Evolutionary conservation across 2,888 invertebrate genomes (phyloP).

Genomic region (Melinopterus prodromus): DNA sequence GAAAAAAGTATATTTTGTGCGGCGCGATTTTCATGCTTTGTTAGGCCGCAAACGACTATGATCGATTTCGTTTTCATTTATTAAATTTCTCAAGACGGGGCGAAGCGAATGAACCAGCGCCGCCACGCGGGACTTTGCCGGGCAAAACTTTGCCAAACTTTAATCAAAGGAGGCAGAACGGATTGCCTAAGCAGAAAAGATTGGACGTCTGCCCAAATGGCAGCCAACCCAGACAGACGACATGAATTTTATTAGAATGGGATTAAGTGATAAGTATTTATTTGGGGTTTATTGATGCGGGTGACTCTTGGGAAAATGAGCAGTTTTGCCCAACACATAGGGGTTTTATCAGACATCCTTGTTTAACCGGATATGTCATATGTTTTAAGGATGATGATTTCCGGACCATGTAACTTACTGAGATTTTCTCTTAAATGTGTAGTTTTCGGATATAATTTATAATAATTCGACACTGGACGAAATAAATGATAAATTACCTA

Average conservation of each 20-base stretch:
- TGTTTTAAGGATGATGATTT: no score
- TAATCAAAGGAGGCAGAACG: not conserved
- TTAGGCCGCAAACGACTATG: not conserved
- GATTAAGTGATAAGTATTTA: not conserved
- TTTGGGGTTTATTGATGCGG: not conserved
- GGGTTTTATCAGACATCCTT: no score
- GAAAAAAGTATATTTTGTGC: not conserved
- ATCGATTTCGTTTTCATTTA: constrained; percentile 4
- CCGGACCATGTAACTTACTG: no score
- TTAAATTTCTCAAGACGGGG: not conserved
- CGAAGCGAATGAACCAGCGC: not conserved
- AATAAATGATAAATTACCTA: no score
- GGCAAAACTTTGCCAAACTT: not conserved
- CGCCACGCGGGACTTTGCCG: not conserved
- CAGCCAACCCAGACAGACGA: not conserved
- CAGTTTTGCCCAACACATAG: no score
- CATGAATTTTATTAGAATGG: not conserved
- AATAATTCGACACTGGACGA: no score
- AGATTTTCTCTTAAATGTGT: no score
- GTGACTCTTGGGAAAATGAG: no score
- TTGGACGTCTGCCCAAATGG: not conserved
- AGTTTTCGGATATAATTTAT: no score
- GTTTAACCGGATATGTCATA: no score
- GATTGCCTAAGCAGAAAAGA: not conserved
- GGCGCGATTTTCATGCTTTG: not conserved